These are phyloP conservation scores for Creontiades dilutus DNA, from an alignment of 2,888 invertebrate species.

Conservation along the genomic window DNA sequence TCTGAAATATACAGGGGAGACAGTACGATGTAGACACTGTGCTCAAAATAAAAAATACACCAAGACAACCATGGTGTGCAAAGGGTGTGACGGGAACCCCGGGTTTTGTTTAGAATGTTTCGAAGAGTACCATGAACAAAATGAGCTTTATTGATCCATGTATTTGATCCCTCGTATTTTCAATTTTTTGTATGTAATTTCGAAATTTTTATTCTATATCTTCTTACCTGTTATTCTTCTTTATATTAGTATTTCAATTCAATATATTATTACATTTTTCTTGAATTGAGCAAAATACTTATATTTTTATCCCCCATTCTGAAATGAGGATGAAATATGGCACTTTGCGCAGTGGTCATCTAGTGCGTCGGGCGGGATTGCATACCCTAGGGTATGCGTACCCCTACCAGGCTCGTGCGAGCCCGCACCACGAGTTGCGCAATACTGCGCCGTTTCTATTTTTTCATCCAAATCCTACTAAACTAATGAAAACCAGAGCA, in stretches of 20 bases:
- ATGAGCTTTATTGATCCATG: not conserved
- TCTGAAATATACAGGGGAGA: not conserved
- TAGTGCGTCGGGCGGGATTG: constrained; percentile 10
- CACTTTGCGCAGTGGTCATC: too few relatives aligned
- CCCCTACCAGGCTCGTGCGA: not conserved
- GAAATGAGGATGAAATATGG: too few relatives aligned
- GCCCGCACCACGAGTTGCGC: not conserved
- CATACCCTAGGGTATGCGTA: not conserved
- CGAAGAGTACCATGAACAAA: not conserved
- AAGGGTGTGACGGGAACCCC: not conserved
- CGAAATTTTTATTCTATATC: too few relatives aligned
- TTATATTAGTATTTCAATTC: too few relatives aligned
- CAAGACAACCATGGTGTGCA: not conserved
- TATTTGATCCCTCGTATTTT: not conserved
- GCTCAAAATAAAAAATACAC: not conserved
- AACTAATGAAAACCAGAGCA: constrained; percentile 3
- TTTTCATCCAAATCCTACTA: not conserved
- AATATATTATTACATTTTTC: too few relatives aligned
- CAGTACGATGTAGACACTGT: not conserved
- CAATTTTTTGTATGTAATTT: too few relatives aligned
- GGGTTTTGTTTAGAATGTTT: not conserved
- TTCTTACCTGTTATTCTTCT: too few relatives aligned
- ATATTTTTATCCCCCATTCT: too few relatives aligned
- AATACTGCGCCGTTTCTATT: not conserved
- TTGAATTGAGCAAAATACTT: too few relatives aligned